phyloP scores from a whole-genome alignment of 2,888 invertebrate species.

The Oxystoma pomonae region DNA sequence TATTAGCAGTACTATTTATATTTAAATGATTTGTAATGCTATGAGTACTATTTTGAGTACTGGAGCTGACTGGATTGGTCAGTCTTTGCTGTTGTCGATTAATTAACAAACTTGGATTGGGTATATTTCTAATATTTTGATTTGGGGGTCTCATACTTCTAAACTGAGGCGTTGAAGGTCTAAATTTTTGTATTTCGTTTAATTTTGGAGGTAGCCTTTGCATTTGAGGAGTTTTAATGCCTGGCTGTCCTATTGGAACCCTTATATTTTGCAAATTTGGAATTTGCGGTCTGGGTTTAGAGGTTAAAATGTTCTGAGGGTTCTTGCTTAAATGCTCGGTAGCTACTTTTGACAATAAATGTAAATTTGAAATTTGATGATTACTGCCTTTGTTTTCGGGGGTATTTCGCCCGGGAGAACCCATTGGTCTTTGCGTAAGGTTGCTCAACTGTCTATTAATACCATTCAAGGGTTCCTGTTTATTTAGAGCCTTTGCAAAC shows the following conservation, averaged over 20 bases:
- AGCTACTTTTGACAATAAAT: conserved; percentile 51
- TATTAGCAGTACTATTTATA: neutral
- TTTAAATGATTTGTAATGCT: neutral
- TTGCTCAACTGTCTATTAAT: conserved; percentile 27
- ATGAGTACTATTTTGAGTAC: neutral
- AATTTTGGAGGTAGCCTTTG: conserved; percentile 44
- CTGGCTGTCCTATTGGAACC: conserved; percentile 34
- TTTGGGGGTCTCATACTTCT: conserved; percentile 48
- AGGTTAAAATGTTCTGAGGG: conserved; percentile 22
- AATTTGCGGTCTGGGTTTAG: conserved; percentile 38
- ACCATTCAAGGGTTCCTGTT: conserved; percentile 33
- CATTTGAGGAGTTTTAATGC: conserved; percentile 32
- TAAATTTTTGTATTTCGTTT: conserved; percentile 48
- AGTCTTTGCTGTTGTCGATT: conserved; percentile 52
- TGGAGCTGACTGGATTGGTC: conserved; percentile 31
- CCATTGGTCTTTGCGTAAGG: conserved; percentile 13
- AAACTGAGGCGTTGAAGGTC: conserved; percentile 37
- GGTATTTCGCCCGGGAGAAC: conserved; percentile 11
- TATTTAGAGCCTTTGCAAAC: conserved; percentile 39
- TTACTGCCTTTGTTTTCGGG: conserved; percentile 30
- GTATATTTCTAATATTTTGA: conserved; percentile 59
- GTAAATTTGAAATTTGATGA: conserved; percentile 49
- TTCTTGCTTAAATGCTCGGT: conserved; percentile 39
- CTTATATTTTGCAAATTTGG: conserved; percentile 40
- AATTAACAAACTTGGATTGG: conserved; percentile 59